Evolutionary conservation across 2,797 vertebrate genomes (phyloP), one percentile per base, ranked within the genome.

Genomic region (Natrix natrix): DNA sequence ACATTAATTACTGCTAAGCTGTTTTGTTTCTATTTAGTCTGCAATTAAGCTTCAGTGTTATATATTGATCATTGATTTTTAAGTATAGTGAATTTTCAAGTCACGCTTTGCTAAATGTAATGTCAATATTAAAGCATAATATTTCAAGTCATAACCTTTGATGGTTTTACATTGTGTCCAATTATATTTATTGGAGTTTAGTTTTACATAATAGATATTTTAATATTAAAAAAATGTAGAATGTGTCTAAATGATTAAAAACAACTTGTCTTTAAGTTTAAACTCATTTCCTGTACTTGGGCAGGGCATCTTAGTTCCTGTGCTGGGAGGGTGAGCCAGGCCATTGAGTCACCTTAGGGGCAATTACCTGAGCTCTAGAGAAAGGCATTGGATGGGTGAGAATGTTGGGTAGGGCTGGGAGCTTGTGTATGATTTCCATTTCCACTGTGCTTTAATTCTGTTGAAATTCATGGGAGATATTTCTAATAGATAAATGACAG

Each of bases 11-110:
- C 56, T 54, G 63, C 90, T 90, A 94, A 92, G 92, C 88, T 95
- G 69, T 16, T 92, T 88, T 87, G 94, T 91, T 93, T 91, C 13
- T 63, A 0, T 74, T 94, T 88, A 89, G 43, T 93, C 91, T 94
- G 37, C 89, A 92, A 43, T 91, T 92, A 90, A 91, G 37, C 22
- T 86, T 92, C 87, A 88, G 52, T 69, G 78, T 52, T 69, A 88
- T 86, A 60, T 52, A 88, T 37, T 88, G 10, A n/a, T 48, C 14
- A 54, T 24, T 52, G 43, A 8, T 57, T 90, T 87, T 54, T 17
- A 92, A 89, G 22, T 89, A 89, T 8, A n/a, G 4, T 37, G 88
- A 90, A 86, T 91, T 16, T 66, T 26, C 6, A 91, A 13, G 87
- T 37, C 55, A 74, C 83, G 37, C 20, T 56, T 89, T 88, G 37